Percentiles rank a stretch among this genome's conserved stretches.
Evolutionary conservation across 2,797 vertebrate species (phyloP).

Genomic region (Thripadectes ignobilis): DNA sequence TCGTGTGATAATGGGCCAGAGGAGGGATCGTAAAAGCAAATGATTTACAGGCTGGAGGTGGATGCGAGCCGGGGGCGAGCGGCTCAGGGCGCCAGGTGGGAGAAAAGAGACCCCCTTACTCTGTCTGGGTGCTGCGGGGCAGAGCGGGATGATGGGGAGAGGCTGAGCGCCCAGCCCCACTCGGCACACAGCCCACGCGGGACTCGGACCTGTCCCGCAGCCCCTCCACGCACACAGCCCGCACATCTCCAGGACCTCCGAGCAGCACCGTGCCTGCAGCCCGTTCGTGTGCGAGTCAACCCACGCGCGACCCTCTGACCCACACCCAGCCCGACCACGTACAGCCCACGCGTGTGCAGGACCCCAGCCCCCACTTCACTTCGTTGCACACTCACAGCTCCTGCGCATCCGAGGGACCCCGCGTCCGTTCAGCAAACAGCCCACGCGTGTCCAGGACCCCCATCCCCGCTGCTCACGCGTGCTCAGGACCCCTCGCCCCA

Average conservation of each 20-base stretch:
- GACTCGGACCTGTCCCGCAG: neutral
- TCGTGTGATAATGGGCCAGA: conserved; percentile 32
- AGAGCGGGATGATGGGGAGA: too few relatives aligned
- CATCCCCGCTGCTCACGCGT: neutral
- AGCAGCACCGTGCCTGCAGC: neutral
- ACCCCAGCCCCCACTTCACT: neutral
- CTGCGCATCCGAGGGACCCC: neutral
- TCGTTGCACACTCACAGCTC: neutral
- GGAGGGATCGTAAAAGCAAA: conserved; percentile 47
- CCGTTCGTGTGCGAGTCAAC: neutral
- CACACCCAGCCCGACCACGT: neutral
- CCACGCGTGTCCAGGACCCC: neutral
- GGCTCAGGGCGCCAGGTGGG: neutral
- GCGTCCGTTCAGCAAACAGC: neutral
- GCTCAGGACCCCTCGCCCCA: neutral
- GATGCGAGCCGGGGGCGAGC: neutral
- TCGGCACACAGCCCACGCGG: neutral
- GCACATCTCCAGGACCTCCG: neutral
- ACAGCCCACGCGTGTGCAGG: neutral
- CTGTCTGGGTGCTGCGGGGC: neutral
- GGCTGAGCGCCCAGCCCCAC: neutral
- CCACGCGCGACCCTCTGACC: neutral
- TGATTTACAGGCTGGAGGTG: conserved; percentile 51
- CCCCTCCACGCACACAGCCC: neutral
- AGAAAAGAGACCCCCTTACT: neutral